Percentiles rank a stretch among this genome's conserved stretches.
These are phyloP conservation scores for Epiblema foenella DNA, from an alignment of 2,888 invertebrate species.

Conservation along the genomic window DNA sequence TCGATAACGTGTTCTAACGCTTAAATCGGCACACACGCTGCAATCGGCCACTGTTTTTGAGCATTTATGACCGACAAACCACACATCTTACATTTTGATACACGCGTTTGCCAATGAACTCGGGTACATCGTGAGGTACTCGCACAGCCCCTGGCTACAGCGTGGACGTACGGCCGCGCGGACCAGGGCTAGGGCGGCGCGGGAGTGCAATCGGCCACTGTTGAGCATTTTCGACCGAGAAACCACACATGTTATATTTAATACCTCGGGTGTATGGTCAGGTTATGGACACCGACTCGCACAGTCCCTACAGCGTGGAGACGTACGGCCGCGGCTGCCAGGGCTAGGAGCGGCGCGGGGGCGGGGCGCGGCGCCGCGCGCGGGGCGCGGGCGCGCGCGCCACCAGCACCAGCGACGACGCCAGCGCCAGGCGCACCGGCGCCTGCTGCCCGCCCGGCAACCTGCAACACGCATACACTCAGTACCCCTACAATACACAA, in stretches of 20 bases:
- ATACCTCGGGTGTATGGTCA: neutral
- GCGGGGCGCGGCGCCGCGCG: constrained; percentile 60
- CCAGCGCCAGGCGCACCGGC: constrained; percentile 91
- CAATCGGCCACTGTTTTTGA: neutral
- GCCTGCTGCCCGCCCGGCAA: constrained; percentile 93
- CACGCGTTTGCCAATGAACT: too few species aligned
- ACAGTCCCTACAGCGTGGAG: constrained; percentile 40
- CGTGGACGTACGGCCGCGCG: too few species aligned
- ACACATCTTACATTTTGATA: neutral
- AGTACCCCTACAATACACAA: too few species aligned
- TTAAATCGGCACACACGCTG: neutral
- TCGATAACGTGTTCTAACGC: neutral
- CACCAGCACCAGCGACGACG: constrained; percentile 91
- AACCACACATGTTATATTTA: neutral
- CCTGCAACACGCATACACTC: too few species aligned
- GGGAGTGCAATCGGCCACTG: neutral
- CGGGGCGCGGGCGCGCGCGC: constrained; percentile 84
- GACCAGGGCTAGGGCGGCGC: too few species aligned
- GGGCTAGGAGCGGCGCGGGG: constrained; percentile 55
- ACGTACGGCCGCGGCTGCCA: constrained; percentile 41
- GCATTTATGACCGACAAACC: neutral
- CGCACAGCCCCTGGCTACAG: too few species aligned
- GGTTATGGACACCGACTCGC: too few species aligned
- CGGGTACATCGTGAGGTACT: too few species aligned
- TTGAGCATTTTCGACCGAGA: neutral